Base-by-base conservation (phyloP, 2,888 invertebrate species). In the Hedya salicella region DNA sequence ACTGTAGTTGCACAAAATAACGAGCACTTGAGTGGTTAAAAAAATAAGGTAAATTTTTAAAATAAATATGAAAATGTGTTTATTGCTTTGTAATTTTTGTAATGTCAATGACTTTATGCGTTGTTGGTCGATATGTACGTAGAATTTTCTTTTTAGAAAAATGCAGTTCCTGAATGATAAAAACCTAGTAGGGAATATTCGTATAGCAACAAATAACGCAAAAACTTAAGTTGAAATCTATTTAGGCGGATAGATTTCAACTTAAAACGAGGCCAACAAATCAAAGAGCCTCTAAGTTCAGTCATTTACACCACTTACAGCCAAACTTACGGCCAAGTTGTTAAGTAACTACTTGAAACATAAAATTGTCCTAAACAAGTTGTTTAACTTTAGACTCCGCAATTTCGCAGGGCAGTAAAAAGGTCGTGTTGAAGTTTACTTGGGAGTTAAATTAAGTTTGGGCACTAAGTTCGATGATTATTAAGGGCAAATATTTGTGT, bases 341-440 rank as follows among this genome's bases (percentile, higher is more conserved):
- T 25, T 52, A 65, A 63, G 56, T 56, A 54, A 57, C 50, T 59
- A 65, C 52, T 65, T 59, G 52, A 59, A 59, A 65, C 65, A 60
- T 65, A 65, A 65, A 65, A 65, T 65, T 36, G 65, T 52, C 63
- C 65, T 65, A 59, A 65, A 65, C 65, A 65, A 59, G 59, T 65
- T 59, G 64, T 65, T 52, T 59, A 60, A 65, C 14, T 59, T 59
- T 21, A 44, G 42, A 44, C 57, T 57, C 46, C 39, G 40, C 39
- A 54, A 62, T 56, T 62, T 65, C 25, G 25, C 17, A 25, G 59
- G 59, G 65, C 46, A 52, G 65, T 59, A 49, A 65, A 59, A 65
- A 59, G 64, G 57, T 59, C 56, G 30, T 19, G 57, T 57, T 57
- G 32, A 32, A 52, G 61, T 50, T 63, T 32, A 57, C 56, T 50